A percentile compares a stretch with the other conserved stretches of the same genome.
phyloP scores from a whole-genome alignment of 2,113 vertebrate species.

The Alosa alosa region DNA sequence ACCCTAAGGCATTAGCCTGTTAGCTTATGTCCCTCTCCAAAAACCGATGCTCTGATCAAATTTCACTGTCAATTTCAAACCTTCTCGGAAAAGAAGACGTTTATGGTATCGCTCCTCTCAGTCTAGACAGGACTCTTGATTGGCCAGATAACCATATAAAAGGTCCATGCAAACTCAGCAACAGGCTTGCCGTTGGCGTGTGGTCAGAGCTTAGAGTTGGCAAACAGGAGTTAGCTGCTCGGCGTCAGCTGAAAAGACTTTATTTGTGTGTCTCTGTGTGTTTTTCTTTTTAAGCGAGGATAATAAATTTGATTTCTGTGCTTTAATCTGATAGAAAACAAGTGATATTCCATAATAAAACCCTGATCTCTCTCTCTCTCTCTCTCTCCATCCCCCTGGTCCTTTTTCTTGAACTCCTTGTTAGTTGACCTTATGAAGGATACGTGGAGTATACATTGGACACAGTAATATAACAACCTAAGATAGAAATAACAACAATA shows the following conservation, averaged over 20 bases:
- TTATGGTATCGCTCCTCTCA: background rate
- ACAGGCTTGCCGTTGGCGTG: background rate
- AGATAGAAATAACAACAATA: background rate
- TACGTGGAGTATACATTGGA: background rate
- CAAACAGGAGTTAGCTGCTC: background rate
- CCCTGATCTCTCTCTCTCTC: slow-evolving; percentile 1
- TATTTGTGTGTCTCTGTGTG: background rate
- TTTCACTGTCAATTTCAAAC: background rate
- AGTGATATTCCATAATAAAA: background rate
- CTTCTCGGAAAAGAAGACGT: background rate
- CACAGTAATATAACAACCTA: background rate
- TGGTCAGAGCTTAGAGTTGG: background rate
- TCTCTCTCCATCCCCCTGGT: background rate
- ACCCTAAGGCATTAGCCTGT: background rate
- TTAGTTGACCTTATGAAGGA: background rate
- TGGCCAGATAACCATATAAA: background rate
- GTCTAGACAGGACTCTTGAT: slow-evolving; percentile 6
- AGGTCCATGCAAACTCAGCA: background rate
- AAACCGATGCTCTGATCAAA: background rate
- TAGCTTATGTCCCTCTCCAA: background rate
- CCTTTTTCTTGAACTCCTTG: background rate
- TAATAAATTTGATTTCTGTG: slow-evolving; percentile 11
- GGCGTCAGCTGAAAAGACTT: background rate
- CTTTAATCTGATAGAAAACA: background rate
- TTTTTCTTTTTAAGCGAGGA: background rate